Evolutionary conservation across 2,888 invertebrate genomes (phyloP), one percentile per base, ranked within the genome.

Genomic region (Oscheius sp.): DNA sequence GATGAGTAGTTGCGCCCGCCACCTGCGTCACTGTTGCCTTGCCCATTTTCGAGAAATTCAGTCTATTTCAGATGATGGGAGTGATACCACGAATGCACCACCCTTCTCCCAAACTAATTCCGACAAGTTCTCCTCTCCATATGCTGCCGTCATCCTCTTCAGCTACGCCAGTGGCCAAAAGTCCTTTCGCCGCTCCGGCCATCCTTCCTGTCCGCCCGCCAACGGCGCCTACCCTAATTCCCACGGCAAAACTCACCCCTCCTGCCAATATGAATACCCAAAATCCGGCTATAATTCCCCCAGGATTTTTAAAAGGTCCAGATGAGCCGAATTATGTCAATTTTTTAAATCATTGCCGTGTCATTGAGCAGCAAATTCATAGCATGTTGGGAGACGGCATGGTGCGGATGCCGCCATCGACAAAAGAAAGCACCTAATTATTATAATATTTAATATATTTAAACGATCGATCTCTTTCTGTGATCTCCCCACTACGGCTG

Each of bases 401-500:
- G 66, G 52, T 66, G 25, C 49, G 66, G 25, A 27, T 66, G 23
- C 66, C 66, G 45, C n/a, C 12, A 12, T 9, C 43, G 16, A 29
- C 61, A 13, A 55, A 21, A 13, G 55, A 23, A 13, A 9, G 27
- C 7, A 27, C 29, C 58, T 9, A 23, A n/a, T 27, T 29, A 59
- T 18, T 18, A 59, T 35, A 13, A 21, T 35, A 25, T 52, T 18
- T 43, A n/a, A 41, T 2, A n/a, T n/a, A n/a, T n/a, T n/a, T n/a
- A n/a, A 18, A n/a, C 18, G 21, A 7, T 61, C 45, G 41, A 43
- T 61, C 61, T 43, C 61, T 66, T 35, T 52, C 66, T 66, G 66
- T 66, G 66, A 66, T 66, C 66, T 66, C 66, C 27, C 35, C 27
- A 52, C 52, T 66, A 66, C 66, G 66, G 66, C 52, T 66, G n/a